A percentile compares a stretch with the other conserved stretches of the same genome.
phyloP scores from a whole-genome alignment of 2,888 invertebrate species.

The Epistrophe grossulariae region DNA sequence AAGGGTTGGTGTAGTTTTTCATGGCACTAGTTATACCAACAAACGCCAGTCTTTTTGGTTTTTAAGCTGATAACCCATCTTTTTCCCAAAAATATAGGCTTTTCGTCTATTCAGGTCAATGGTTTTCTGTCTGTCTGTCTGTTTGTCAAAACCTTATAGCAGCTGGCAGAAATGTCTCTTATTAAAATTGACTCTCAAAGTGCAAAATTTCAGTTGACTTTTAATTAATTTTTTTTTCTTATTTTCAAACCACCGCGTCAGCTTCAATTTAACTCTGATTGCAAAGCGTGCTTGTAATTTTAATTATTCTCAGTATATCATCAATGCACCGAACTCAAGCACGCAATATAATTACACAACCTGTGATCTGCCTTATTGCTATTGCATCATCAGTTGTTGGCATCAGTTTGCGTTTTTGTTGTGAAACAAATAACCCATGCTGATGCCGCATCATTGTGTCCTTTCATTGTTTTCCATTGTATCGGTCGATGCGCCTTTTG shows the following conservation, averaged over 20 bases:
- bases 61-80: too few relatives aligned
- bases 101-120: too few relatives aligned
- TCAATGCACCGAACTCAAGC: slow-evolving; percentile 3
- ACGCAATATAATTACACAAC: slow-evolving; percentile 25
- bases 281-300: neutral
- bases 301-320: slow-evolving; percentile 16
- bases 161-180: neutral
- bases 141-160: too few relatives aligned
- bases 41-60: too few relatives aligned
- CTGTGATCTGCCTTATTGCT: neutral
- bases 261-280: slow-evolving; percentile 20
- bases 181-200: neutral
- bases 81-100: too few relatives aligned
- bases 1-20: too few relatives aligned
- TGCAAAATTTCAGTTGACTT: neutral
- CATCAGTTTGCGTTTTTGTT: slow-evolving; percentile 23
- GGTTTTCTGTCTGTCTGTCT: too few relatives aligned
- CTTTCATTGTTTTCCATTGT: neutral
- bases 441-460: neutral
- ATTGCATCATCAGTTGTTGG: slow-evolving; percentile 5
- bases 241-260: neutral
- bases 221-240: slow-evolving; percentile 5
- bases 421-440: slow-evolving; percentile 37
- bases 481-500: slow-evolving; percentile 4
- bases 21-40: too few relatives aligned